Conservation (phyloP, 2,888 invertebrate genomes). For the Epinotia demarniana region DNA sequence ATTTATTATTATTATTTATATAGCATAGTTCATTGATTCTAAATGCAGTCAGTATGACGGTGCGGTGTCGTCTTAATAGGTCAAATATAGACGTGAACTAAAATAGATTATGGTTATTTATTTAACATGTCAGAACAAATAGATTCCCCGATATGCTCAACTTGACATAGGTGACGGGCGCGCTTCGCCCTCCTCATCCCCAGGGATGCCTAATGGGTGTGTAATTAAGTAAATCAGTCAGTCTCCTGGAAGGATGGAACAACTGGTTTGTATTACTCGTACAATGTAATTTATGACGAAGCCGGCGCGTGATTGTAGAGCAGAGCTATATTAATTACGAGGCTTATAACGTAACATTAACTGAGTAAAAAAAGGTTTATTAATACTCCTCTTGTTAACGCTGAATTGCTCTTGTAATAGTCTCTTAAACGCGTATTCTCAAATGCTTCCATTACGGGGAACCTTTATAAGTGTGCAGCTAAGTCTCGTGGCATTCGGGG, state of each 20-base stretch:
- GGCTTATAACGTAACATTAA: not conserved
- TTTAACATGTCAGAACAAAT: constrained; percentile 12
- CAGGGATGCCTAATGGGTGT: constrained; percentile 38
- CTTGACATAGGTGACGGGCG: constrained; percentile 26
- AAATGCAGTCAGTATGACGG: constrained; percentile 20
- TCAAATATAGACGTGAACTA: not conserved
- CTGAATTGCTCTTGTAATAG: constrained; percentile 6
- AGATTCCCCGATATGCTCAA: constrained; percentile 18
- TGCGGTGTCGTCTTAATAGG: constrained; percentile 13
- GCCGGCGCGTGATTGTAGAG: not conserved
- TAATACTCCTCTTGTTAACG: not conserved
- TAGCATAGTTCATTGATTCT: constrained; percentile 19
- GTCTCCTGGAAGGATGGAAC: constrained; percentile 29
- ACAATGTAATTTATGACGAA: not conserved
- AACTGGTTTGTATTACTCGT: constrained; percentile 29
- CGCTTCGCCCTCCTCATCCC: constrained; percentile 20
- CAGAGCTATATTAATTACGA: not conserved
- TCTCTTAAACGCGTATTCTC: constrained; percentile 1
- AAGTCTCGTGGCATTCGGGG: constrained; percentile 11
- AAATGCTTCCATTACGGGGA: constrained; percentile 11
- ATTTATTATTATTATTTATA: too few relatives aligned
- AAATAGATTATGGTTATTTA: constrained; percentile 21
- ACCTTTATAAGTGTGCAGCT: constrained; percentile 24
- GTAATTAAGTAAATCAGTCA: constrained; percentile 43
- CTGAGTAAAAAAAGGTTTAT: not conserved